These are phyloP conservation scores for Tineola bisselliella DNA, from an alignment of 2,888 invertebrate genomes.

Conservation along the genomic window DNA sequence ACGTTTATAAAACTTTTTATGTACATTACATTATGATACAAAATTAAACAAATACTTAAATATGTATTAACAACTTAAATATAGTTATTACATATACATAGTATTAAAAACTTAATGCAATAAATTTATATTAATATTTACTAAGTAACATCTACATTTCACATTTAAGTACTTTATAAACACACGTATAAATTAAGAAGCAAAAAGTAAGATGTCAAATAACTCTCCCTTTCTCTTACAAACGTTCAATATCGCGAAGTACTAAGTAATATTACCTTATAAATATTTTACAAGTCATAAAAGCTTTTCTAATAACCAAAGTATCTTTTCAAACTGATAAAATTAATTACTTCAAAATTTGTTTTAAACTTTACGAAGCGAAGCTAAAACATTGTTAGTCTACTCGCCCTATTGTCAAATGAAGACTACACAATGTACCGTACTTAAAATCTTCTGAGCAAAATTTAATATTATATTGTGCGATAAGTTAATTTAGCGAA, in stretches of 20 bases:
- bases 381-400: constrained; percentile 9
- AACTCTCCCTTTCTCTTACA: too few species aligned
- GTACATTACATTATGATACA: not conserved
- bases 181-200: too few species aligned
- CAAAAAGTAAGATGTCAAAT: too few species aligned
- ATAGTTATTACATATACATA: too few species aligned
- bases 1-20: not conserved
- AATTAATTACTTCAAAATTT: constrained; percentile 13
- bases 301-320: constrained; percentile 3
- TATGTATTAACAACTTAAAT: too few species aligned
- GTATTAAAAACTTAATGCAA: too few species aligned
- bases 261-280: not conserved
- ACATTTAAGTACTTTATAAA: too few species aligned
- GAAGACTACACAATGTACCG: not conserved
- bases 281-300: constrained; percentile 4
- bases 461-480: not conserved
- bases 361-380: constrained; percentile 22
- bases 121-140: too few species aligned
- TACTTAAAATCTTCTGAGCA: not conserved
- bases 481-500: not conserved
- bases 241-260: not conserved
- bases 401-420: constrained; percentile 5
- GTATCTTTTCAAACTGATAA: constrained; percentile 12
- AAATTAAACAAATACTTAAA: not conserved
- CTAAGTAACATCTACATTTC: too few species aligned